A percentile compares a stretch with the other conserved stretches of the same genome.
These are phyloP conservation scores for Epinotia brunnichana DNA, from an alignment of 2,888 invertebrate genomes.

Conservation along the genomic window DNA sequence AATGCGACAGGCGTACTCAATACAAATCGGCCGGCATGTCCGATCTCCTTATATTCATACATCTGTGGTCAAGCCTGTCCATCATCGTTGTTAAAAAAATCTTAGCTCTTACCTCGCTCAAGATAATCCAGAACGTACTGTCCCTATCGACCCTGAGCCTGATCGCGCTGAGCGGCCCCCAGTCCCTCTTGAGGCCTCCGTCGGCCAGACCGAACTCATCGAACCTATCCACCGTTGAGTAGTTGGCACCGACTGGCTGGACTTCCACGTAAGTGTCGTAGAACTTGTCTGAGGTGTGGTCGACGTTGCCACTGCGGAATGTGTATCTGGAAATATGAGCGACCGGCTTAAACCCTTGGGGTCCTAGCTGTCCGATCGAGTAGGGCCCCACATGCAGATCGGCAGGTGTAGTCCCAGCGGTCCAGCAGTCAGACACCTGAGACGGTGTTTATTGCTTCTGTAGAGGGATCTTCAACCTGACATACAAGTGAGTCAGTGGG, in stretches of 20 bases:
- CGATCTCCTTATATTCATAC: too few species aligned
- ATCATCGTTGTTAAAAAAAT: too few species aligned
- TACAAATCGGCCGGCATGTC: too few species aligned
- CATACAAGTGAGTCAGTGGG: too few species aligned
- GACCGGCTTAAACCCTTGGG: too few species aligned
- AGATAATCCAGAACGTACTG: conserved; percentile 94
- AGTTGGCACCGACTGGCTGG: conserved; percentile 86
- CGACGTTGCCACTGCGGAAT: conserved; percentile 94
- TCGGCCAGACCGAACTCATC: conserved; percentile 92
- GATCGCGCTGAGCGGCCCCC: conserved; percentile 88
- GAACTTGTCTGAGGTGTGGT: conserved; percentile 94
- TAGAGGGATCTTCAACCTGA: too few species aligned
- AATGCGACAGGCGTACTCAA: too few species aligned
- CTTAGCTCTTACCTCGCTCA: conserved; percentile 89
- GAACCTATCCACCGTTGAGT: conserved; percentile 88
- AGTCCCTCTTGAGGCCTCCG: conserved; percentile 86
- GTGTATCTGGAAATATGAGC: conserved; percentile 85
- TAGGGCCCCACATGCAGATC: too few species aligned
- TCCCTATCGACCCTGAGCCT: conserved; percentile 91
- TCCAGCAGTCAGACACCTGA: too few species aligned
- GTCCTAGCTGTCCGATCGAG: too few species aligned
- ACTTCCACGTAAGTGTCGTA: conserved; percentile 94
- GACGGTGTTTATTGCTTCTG: too few species aligned
- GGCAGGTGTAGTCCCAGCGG: too few species aligned
- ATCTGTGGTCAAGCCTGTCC: neutral